phyloP scores from a whole-genome alignment of 1,140 invertebrate species.

The Drusus annulatus region DNA sequence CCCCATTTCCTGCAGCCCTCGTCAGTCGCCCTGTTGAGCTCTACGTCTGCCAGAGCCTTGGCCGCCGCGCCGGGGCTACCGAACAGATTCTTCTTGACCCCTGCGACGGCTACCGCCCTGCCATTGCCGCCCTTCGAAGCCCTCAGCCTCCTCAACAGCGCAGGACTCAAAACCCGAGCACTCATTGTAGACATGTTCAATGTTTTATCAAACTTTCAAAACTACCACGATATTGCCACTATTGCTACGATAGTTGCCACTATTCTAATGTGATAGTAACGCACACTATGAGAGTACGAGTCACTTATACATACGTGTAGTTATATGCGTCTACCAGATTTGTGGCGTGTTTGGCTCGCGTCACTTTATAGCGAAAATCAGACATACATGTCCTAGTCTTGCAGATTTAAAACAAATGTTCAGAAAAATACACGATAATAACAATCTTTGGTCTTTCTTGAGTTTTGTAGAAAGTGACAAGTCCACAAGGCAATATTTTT shows the following conservation, averaged over 20 bases:
- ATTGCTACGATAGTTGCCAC: not conserved
- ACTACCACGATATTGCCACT: not conserved
- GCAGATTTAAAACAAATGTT: conserved; percentile 10
- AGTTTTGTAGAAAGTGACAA: conserved; percentile 24
- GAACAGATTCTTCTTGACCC: conserved; percentile 68
- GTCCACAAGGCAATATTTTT: not conserved
- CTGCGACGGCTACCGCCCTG: conserved; percentile 62
- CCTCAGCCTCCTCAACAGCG: conserved; percentile 63
- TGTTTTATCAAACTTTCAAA: not conserved
- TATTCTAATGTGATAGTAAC: conserved; percentile 1
- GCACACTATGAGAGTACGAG: conserved; percentile 9
- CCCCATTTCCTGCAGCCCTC: conserved; percentile 68
- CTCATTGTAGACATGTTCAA: conserved; percentile 30
- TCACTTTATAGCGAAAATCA: not conserved
- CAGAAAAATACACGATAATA: not conserved
- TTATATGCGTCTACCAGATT: not conserved
- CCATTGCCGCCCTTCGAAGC: conserved; percentile 64
- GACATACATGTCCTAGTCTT: conserved; percentile 30
- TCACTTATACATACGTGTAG: not conserved
- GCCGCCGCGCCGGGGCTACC: conserved; percentile 66
- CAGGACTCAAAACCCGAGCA: conserved; percentile 27
- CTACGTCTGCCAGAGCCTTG: conserved; percentile 65
- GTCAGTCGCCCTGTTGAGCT: conserved; percentile 65
- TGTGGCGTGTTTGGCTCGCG: conserved; percentile 10
- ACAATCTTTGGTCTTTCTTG: not conserved